Conservation (phyloP, 1,140 invertebrate genomes). For the Heliconius eleuchia region DNA sequence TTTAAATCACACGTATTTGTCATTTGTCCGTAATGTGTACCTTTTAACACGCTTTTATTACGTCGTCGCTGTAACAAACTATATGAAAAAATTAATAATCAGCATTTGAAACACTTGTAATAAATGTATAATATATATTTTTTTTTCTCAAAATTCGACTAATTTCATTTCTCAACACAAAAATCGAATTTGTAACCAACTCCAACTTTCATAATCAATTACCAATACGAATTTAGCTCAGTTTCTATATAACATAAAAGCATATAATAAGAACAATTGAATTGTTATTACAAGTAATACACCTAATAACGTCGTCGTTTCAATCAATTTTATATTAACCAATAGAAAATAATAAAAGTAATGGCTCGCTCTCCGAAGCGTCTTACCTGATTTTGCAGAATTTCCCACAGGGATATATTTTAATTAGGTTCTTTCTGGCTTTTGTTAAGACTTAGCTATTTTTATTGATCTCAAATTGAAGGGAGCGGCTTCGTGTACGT, state of each 20-base stretch:
- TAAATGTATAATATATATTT: no score
- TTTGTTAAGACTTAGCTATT: conserved; percentile 18
- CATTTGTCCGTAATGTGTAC: no score
- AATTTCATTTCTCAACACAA: no score
- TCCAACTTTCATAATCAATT: background rate
- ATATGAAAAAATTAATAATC: no score
- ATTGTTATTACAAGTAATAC: background rate
- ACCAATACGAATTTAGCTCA: background rate
- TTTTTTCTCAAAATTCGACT: no score
- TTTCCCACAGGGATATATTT: conserved; percentile 28
- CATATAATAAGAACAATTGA: background rate
- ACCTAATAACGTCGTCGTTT: conserved; percentile 19
- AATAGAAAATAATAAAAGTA: conserved; percentile 26
- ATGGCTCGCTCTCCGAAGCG: conserved; percentile 16
- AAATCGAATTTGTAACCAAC: no score
- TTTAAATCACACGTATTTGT: no score
- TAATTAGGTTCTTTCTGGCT: conserved; percentile 29
- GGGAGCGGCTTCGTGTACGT: background rate
- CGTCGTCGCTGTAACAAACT: no score
- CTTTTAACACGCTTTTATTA: no score
- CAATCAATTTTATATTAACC: conserved; percentile 32
- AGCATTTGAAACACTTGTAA: no score
- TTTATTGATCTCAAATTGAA: conserved; percentile 15
- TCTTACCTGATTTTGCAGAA: conserved; percentile 22
- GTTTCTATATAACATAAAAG: background rate